Evolutionary conservation across 2,888 invertebrate genomes (phyloP), one percentile per base, ranked within the genome.

Genomic region (Pristionchus exspectatus): DNA sequence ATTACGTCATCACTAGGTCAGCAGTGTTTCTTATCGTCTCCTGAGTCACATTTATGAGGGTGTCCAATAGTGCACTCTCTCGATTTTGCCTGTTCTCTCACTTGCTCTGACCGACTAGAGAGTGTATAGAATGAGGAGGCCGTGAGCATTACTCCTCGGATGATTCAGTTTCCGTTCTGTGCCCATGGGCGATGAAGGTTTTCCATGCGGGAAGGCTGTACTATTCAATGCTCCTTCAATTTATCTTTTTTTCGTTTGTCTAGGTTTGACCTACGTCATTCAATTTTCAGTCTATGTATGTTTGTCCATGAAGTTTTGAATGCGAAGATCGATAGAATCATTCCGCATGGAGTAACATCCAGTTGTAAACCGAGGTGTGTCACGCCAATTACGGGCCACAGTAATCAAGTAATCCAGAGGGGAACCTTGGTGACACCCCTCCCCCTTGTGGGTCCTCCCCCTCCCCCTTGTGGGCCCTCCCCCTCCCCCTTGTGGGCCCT

Each of bases 1-100:
- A 24, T 81, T 81, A 50, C 81, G 81, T 81, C 81, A 81, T 54
- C 81, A n/a, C 44, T 81, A 81, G 81, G 81, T 81, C 44, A 81
- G 7, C 74, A 27, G 50, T 81, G 81, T 81, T 81, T 81, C 81
- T 81, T 81, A 81, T 81, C 50, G 27, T 5, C 18, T 54, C 2
- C 4, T 50, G 81, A 50, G 12, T 81, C 81, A 81, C 24, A n/a
- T 44, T 77, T 44, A 77, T 77, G 74, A 77, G 72, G 27, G 33
- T 14, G 63, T 63, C 63, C n/a, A n/a, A n/a, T 63, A n/a, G 63
- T 56, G 56, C 56, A n/a, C 63, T n/a, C 63, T 63, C 63, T 63
- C 63, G 7, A n/a, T 63, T 63, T n/a, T n/a, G 10, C n/a, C 24
- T n/a, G n/a, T 0, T 63, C 63, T 63, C 63, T 63, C 63, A 10